Percentiles rank a stretch among this genome's conserved stretches.
Evolutionary conservation across 1,140 invertebrate genomes (phyloP).

Genomic region (Nymphalis io): DNA sequence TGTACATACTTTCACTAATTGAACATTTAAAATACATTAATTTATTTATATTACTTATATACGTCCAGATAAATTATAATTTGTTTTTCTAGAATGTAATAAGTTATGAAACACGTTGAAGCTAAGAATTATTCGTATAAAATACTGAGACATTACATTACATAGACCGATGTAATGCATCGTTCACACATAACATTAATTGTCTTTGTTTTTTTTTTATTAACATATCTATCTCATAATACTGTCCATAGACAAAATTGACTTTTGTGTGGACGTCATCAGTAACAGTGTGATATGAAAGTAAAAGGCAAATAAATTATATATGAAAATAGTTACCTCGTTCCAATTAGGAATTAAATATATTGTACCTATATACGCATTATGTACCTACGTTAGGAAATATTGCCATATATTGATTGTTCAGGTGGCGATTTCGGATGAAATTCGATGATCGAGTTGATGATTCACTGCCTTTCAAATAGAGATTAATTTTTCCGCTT

Average conservation of each 20-base stretch:
- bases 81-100: not conserved
- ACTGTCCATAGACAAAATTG: not conserved
- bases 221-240: not conserved
- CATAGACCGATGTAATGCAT: not conserved
- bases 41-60: constrained; percentile 9
- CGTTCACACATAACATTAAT: not conserved
- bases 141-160: not conserved
- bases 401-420: constrained; percentile 26
- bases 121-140: too few relatives aligned
- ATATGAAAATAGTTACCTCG: constrained; percentile 61
- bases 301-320: constrained; percentile 48
- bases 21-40: not conserved
- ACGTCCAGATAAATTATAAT: constrained; percentile 6
- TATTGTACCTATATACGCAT: constrained; percentile 23
- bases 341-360: constrained; percentile 40
- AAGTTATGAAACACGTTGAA: too few relatives aligned
- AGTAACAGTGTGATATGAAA: constrained; percentile 55
- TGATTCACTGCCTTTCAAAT: not conserved
- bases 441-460: constrained; percentile 24
- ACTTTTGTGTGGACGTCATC: constrained; percentile 15
- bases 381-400: constrained; percentile 19
- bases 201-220: not conserved
- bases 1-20: not conserved
- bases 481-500: not conserved
- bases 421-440: constrained; percentile 14